These are phyloP conservation scores for Acleris sparsana DNA, from an alignment of 2,888 invertebrate genomes.

Conservation along the genomic window DNA sequence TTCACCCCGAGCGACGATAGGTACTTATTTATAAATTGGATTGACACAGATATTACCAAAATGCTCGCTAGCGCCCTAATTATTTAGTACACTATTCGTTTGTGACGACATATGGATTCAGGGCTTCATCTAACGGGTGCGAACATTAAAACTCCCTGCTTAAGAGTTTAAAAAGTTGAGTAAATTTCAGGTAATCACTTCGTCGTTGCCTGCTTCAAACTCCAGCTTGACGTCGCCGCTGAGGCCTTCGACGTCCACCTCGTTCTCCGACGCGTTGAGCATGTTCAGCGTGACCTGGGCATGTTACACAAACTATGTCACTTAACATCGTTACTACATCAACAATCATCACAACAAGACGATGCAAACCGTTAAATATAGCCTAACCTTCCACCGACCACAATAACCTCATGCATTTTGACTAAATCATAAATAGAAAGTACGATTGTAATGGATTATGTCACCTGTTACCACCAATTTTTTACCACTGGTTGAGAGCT, in stretches of 20 bases:
- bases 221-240: conserved; percentile 91
- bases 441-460: too few relatives aligned
- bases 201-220: conserved; percentile 89
- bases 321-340: neutral
- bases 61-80: neutral
- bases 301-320: conserved; percentile 1
- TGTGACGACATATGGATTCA: neutral
- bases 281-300: conserved; percentile 93
- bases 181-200: conserved; percentile 86
- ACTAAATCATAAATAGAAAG: too few relatives aligned
- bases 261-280: conserved; percentile 95
- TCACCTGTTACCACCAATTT: too few relatives aligned
- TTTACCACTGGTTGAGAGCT: too few relatives aligned
- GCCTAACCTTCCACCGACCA: neutral
- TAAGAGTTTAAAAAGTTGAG: conserved; percentile 46
- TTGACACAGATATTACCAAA: too few relatives aligned
- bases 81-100: neutral
- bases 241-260: conserved; percentile 94
- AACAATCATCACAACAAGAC: neutral
- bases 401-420: too few relatives aligned
- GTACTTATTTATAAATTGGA: too few relatives aligned
- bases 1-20: too few relatives aligned
- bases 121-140: conserved; percentile 15
- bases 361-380: neutral
- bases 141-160: conserved; percentile 21